These are phyloP conservation scores for Synergus laeviventris DNA, from an alignment of 2,888 invertebrate species.

Conservation along the genomic window DNA sequence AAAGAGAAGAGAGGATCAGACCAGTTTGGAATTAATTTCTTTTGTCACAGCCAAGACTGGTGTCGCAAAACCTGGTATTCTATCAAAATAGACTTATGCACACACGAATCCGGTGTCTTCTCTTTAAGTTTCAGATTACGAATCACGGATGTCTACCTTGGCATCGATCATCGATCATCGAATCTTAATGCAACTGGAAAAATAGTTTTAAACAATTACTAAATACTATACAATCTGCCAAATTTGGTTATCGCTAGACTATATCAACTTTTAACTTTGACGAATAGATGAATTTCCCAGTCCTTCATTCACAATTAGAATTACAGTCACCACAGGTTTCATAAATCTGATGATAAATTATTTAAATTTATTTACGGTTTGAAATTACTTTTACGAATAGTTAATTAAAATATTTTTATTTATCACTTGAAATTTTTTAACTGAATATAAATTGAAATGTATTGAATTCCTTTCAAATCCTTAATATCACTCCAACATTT, in stretches of 20 bases:
- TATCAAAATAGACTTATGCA: conserved; percentile 37
- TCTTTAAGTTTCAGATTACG: conserved; percentile 9
- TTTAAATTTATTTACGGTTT: too few relatives aligned
- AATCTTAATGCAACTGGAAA: conserved; percentile 18
- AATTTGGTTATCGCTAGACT: conserved; percentile 3
- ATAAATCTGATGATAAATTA: too few relatives aligned
- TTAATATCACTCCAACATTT: too few relatives aligned
- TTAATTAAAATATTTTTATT: too few relatives aligned
- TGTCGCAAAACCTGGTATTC: conserved; percentile 32
- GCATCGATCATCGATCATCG: neutral
- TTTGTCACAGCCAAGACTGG: conserved; percentile 37
- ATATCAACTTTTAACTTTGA: conserved; percentile 6
- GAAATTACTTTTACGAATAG: too few relatives aligned
- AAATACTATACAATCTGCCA: conserved; percentile 37
- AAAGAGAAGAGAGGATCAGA: conserved; percentile 31
- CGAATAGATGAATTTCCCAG: conserved; percentile 1
- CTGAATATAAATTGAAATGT: too few relatives aligned
- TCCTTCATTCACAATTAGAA: neutral
- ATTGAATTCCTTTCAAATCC: too few relatives aligned
- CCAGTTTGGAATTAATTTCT: conserved; percentile 31
- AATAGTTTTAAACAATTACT: conserved; percentile 19
- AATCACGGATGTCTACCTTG: neutral
- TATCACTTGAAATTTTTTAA: too few relatives aligned
- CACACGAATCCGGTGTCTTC: neutral
- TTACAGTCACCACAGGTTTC: too few relatives aligned